Conservation (phyloP, 2,113 vertebrate species). For the Alethe castanea region DNA sequence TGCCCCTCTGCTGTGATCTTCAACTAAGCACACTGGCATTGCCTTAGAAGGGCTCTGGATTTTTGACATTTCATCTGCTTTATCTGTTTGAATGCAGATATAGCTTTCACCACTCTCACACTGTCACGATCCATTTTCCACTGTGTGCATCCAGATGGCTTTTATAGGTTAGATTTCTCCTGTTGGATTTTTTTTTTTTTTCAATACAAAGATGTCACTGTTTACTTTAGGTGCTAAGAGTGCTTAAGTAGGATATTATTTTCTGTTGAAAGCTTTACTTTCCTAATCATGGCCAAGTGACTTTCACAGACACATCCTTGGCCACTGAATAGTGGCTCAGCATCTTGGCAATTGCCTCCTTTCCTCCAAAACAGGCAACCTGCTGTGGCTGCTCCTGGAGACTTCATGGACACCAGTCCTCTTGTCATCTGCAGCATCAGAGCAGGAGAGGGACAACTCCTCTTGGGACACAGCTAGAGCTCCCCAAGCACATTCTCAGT, state of each 20-base stretch:
- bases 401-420: neutral
- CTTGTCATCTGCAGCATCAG: accelerated
- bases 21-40: accelerated
- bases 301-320: neutral
- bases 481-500: neutral
- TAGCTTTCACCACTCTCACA: neutral
- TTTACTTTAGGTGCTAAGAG: neutral
- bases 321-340: neutral
- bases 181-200: slow-evolving; percentile 6
- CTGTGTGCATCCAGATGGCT: slow-evolving; percentile 6
- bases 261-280: slow-evolving; percentile 23
- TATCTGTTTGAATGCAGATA: neutral
- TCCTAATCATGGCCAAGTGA: neutral
- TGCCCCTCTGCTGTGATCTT: neutral
- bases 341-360: neutral
- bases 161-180: slow-evolving; percentile 22
- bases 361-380: neutral
- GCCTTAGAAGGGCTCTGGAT: neutral
- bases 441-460: neutral
- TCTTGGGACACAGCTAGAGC: neutral
- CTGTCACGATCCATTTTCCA: slow-evolving; percentile 11
- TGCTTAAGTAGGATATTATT: neutral
- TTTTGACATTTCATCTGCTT: neutral
- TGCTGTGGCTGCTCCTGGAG: neutral
- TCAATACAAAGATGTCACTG: neutral